Evolutionary conservation across 2,113 vertebrate species (phyloP).

Genomic region (Rostratula benghalensis): DNA sequence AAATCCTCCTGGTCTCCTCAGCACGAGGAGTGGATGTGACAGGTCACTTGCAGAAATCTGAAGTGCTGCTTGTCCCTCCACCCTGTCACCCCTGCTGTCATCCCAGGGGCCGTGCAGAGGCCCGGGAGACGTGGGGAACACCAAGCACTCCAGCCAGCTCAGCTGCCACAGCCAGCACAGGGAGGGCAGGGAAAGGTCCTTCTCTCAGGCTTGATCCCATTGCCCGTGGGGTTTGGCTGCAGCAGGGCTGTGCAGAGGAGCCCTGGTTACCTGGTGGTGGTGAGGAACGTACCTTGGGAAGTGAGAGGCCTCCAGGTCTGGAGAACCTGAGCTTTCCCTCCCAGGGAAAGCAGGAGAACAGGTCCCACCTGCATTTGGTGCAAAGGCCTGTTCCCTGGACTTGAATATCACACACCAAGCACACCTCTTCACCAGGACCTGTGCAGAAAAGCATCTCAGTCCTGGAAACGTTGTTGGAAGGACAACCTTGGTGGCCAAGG

Average conservation of each 20-base stretch:
- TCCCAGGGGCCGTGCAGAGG: not conserved
- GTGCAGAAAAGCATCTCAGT: not conserved
- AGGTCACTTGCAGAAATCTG: not conserved
- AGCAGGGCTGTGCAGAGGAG: not conserved
- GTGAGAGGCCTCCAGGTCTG: not conserved
- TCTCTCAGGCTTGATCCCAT: not conserved
- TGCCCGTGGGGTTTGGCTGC: rapidly evolving
- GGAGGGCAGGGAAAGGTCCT: not conserved
- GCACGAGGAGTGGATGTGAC: not conserved
- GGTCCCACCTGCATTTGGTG: not conserved
- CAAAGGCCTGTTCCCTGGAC: not conserved
- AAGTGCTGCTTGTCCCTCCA: not conserved
- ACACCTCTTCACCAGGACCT: not conserved
- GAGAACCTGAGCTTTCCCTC: not conserved
- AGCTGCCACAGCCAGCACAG: not conserved
- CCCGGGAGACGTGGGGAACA: not conserved
- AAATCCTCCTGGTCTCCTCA: not conserved
- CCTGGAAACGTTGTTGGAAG: not conserved
- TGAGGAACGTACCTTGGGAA: not conserved
- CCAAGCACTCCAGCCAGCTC: not conserved
- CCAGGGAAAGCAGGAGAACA: not conserved
- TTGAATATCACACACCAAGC: not conserved
- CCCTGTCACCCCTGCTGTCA: not conserved
- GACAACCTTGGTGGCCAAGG: not conserved
- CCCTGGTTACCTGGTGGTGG: not conserved